These are phyloP conservation scores for Megalonaias nervosa DNA, from an alignment of 1,140 invertebrate species.

Conservation along the genomic window DNA sequence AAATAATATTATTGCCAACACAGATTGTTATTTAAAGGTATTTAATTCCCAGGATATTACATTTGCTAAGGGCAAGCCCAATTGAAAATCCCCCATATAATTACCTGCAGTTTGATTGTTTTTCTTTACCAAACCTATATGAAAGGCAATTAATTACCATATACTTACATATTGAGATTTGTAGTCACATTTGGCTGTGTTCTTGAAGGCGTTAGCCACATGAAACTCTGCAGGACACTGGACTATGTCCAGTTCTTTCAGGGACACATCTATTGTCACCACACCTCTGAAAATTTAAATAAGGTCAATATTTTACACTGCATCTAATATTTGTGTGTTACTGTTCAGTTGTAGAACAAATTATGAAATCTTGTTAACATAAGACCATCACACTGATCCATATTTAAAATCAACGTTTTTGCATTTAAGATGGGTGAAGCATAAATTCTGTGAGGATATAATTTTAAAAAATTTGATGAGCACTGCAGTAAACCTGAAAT, in stretches of 20 bases:
- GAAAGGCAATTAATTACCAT: not conserved
- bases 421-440: no score
- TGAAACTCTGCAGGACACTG: conserved; percentile 92
- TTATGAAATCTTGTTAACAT: not conserved
- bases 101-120: not conserved
- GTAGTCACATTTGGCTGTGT: conserved; percentile 94
- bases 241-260: conserved; percentile 93
- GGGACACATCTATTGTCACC: conserved; percentile 92
- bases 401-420: not conserved
- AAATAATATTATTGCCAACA: no score
- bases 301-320: not conserved
- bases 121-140: not conserved
- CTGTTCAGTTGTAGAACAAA: not conserved
- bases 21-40: no score
- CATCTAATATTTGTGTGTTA: not conserved
- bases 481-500: no score
- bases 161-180: conserved; percentile 92
- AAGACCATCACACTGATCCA: not conserved
- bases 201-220: conserved; percentile 94
- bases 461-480: no score
- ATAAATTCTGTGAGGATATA: no score
- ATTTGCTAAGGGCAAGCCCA: not conserved
- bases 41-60: no score
- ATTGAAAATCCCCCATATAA: not conserved
- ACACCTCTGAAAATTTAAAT: conserved; percentile 81